These are phyloP conservation scores for Lepidostoma basale DNA, from an alignment of 1,140 invertebrate genomes.

Conservation along the genomic window DNA sequence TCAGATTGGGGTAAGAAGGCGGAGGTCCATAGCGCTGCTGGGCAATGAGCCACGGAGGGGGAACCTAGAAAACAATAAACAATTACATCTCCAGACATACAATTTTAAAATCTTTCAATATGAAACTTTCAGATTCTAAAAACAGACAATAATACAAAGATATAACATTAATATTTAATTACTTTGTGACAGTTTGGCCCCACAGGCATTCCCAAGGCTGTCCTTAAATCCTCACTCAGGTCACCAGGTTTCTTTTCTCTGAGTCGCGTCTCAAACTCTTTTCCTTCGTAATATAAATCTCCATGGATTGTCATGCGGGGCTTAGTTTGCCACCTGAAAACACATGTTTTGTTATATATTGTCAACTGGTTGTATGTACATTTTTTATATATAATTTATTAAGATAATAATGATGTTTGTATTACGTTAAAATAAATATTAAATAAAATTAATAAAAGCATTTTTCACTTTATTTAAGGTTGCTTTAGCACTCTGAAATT, in stretches of 20 bases:
- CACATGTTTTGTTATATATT: too few species aligned
- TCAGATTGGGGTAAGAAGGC: slow-evolving; percentile 98
- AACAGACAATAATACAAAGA: background rate
- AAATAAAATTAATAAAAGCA: too few species aligned
- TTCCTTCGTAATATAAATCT: slow-evolving; percentile 99
- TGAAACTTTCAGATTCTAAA: background rate
- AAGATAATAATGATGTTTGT: too few species aligned
- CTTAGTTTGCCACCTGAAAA: slow-evolving; percentile 93
- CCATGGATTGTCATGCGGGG: slow-evolving; percentile 98
- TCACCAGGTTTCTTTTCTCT: slow-evolving; percentile 99
- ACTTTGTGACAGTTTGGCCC: slow-evolving; percentile 86
- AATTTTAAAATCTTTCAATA: background rate
- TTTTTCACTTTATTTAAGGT: too few species aligned
- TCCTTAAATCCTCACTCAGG: slow-evolving; percentile 92
- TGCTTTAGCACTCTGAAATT: too few species aligned
- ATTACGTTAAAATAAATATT: too few species aligned
- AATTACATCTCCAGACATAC: background rate
- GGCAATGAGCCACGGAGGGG: slow-evolving; percentile 99
- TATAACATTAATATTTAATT: too few species aligned
- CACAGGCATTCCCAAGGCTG: slow-evolving; percentile 97
- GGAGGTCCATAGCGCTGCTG: slow-evolving; percentile 99
- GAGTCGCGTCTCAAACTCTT: slow-evolving; percentile 97
- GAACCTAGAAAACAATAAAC: slow-evolving; percentile 62
- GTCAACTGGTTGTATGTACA: too few species aligned
- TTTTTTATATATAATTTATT: slow-evolving; percentile 7